These are phyloP conservation scores for Notamacropus eugenii DNA, from an alignment of 2,797 vertebrate species.

Conservation along the genomic window DNA sequence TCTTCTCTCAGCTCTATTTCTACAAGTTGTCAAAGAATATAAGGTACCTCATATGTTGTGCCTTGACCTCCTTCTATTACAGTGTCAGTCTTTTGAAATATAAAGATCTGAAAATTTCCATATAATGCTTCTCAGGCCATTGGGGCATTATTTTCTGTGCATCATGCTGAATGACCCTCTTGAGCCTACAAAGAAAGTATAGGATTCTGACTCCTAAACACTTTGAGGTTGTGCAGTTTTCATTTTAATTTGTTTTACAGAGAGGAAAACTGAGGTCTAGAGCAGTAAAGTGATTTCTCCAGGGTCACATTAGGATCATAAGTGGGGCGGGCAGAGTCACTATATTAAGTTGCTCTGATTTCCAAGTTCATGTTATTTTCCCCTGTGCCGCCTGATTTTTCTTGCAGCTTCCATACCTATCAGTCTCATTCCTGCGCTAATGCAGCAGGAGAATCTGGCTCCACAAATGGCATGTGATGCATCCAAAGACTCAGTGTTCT, in stretches of 20 bases:
- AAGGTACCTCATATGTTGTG: conserved; percentile 21
- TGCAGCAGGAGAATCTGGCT: not conserved
- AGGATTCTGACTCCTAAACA: not conserved
- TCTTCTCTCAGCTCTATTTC: conserved; percentile 57
- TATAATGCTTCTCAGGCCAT: conserved; percentile 1
- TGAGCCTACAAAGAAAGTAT: not conserved
- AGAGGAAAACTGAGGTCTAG: not conserved
- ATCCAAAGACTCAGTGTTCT: conserved; percentile 34
- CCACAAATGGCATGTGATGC: conserved; percentile 56
- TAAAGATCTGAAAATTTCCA: conserved; percentile 38
- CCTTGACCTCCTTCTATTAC: conserved; percentile 24
- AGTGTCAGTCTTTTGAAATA: conserved; percentile 13
- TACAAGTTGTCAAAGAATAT: conserved; percentile 57
- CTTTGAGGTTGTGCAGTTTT: not conserved
- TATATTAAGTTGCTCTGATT: not conserved
- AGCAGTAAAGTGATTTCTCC: not conserved
- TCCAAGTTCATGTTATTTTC: not conserved
- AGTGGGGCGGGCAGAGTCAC: not conserved
- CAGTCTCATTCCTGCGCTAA: conserved; percentile 7
- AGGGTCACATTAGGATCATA: not conserved
- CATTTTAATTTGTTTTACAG: not conserved
- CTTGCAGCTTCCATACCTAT: not conserved
- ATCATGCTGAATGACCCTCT: conserved; percentile 34
- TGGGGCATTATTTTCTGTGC: not conserved
- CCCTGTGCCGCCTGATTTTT: not conserved